Conservation (phyloP, 2,888 invertebrate genomes). For the Aethes cnicana region DNA sequence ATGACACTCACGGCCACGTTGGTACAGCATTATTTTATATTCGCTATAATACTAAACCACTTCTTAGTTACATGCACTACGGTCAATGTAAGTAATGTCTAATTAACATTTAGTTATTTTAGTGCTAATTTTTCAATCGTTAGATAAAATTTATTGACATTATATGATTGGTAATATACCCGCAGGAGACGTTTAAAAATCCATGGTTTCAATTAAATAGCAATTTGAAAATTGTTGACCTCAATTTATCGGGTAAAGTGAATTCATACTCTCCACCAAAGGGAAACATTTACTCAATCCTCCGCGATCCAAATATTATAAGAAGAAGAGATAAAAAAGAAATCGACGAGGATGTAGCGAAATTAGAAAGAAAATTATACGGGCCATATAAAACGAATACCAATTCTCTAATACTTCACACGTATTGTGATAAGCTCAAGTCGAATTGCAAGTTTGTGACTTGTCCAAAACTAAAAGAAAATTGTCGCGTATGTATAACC, state of each 20-base stretch:
- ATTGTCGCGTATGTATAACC: constrained; percentile 60
- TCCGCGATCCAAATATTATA: background rate
- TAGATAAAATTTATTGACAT: too few species aligned
- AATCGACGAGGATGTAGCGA: background rate
- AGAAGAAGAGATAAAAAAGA: background rate
- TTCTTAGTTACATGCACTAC: too few species aligned
- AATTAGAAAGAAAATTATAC: constrained; percentile 31
- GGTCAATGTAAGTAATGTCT: too few species aligned
- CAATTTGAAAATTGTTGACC: constrained; percentile 49
- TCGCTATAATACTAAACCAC: too few species aligned
- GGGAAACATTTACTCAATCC: constrained; percentile 13
- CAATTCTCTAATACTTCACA: constrained; percentile 41
- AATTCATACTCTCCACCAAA: constrained; percentile 34
- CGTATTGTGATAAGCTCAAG: constrained; percentile 46
- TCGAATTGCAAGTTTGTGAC: constrained; percentile 55
- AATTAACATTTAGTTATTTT: too few species aligned
- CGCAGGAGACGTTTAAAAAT: constrained; percentile 47
- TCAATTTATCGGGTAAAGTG: constrained; percentile 37
- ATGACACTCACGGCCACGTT: too few species aligned
- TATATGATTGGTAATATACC: too few species aligned
- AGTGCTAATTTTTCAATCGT: too few species aligned
- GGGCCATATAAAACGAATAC: constrained; percentile 1
- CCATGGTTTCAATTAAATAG: constrained; percentile 52
- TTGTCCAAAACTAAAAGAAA: constrained; percentile 49
- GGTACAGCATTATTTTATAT: too few species aligned